Percentiles rank a stretch among this genome's conserved stretches.
These are phyloP conservation scores for Pelecanus crispus DNA, from an alignment of 2,113 vertebrate genomes.

Conservation along the genomic window DNA sequence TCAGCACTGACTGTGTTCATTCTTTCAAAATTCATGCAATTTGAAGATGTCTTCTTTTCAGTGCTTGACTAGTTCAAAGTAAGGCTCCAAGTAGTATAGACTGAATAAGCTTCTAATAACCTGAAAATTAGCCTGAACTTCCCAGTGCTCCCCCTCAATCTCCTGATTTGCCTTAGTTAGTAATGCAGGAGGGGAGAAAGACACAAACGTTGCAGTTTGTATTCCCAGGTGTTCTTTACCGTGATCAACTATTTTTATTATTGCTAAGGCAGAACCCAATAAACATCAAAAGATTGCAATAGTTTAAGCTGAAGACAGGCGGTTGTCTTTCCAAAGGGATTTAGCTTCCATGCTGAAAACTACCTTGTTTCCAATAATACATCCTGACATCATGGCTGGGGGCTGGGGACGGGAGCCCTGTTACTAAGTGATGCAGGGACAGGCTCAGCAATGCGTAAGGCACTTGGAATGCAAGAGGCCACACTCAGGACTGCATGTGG, in stretches of 20 bases:
- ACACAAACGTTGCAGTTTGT: neutral
- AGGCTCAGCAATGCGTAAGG: neutral
- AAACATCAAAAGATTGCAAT: neutral
- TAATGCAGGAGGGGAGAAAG: neutral
- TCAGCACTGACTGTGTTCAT: neutral
- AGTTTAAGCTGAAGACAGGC: neutral
- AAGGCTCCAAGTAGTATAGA: neutral
- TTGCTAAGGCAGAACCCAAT: neutral
- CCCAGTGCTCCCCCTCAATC: neutral
- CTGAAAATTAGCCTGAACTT: neutral
- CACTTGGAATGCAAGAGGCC: conserved; percentile 16
- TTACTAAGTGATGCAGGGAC: neutral
- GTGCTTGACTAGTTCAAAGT: neutral
- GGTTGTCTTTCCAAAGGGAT: neutral
- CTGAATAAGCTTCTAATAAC: neutral
- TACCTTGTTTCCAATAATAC: neutral
- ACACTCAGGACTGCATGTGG: neutral
- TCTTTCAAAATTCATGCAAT: neutral
- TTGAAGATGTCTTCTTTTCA: neutral
- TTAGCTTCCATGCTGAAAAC: neutral
- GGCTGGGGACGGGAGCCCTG: neutral
- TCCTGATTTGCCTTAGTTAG: neutral
- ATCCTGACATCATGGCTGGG: neutral
- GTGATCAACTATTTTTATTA: neutral
- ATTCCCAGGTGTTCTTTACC: neutral